A percentile compares a stretch with the other conserved stretches of the same genome.
Evolutionary conservation across 2,113 vertebrate species (phyloP).

Genomic region (Sula dactylatra): DNA sequence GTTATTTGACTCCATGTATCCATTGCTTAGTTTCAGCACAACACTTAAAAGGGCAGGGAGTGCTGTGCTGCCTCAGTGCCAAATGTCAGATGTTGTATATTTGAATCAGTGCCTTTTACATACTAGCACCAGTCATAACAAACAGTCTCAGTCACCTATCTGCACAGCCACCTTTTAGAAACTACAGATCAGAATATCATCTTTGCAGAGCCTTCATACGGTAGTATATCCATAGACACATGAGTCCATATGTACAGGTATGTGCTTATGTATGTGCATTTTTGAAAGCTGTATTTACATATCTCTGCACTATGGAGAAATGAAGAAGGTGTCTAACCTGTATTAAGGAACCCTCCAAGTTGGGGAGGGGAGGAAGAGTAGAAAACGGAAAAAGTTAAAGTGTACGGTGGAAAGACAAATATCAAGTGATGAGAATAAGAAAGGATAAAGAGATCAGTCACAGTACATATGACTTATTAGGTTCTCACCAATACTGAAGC

Average conservation of each 20-base stretch:
- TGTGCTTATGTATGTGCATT: not conserved
- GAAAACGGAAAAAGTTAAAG: not conserved
- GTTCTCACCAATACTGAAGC: not conserved
- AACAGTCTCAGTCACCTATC: not conserved
- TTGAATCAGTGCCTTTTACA: not conserved
- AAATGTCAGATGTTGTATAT: not conserved
- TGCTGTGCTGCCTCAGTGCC: not conserved
- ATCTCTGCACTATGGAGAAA: not conserved
- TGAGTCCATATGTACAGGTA: not conserved
- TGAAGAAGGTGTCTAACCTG: not conserved
- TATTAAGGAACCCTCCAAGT: not conserved
- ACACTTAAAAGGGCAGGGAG: not conserved
- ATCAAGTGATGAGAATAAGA: not conserved
- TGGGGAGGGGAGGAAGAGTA: not conserved
- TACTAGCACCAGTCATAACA: not conserved
- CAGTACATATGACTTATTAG: not conserved
- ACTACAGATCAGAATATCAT: not conserved
- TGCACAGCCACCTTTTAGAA: not conserved
- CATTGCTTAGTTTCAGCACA: slow-evolving; percentile 8
- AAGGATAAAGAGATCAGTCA: not conserved
- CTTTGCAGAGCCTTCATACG: not conserved
- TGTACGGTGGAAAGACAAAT: not conserved
- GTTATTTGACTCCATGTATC: slow-evolving; percentile 13
- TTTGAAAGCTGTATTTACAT: not conserved
- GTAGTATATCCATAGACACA: not conserved